phyloP scores from a whole-genome alignment of 2,797 vertebrate genomes.

The Enteromius trimaculatus region DNA sequence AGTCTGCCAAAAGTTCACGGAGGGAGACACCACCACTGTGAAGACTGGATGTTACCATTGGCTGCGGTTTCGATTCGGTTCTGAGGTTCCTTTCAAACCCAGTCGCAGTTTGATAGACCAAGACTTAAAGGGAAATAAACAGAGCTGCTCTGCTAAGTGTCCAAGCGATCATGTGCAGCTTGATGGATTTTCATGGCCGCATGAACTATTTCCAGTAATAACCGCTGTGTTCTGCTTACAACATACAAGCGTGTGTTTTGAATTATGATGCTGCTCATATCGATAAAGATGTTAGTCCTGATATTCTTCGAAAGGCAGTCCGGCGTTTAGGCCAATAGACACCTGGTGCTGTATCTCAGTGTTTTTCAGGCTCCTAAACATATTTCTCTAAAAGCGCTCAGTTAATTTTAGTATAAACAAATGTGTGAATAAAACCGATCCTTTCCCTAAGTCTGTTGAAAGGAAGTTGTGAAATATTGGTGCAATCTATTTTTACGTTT shows the following conservation, averaged over 20 bases:
- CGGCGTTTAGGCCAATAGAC: constrained; percentile 25
- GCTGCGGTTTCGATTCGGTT: constrained; percentile 14
- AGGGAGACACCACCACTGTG: constrained; percentile 35
- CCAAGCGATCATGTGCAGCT: constrained; percentile 32
- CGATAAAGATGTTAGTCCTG: constrained; percentile 8
- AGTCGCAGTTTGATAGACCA: constrained; percentile 42
- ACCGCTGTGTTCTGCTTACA: constrained; percentile 11
- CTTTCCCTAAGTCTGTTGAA: constrained; percentile 41
- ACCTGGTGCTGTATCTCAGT: constrained; percentile 1
- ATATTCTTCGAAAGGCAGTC: constrained; percentile 11
- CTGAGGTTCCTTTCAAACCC: constrained; percentile 46
- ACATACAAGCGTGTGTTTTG: neutral
- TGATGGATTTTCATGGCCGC: constrained; percentile 28
- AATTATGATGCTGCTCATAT: neutral
- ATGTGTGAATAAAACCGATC: constrained; percentile 41
- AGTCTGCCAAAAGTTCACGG: constrained; percentile 29
- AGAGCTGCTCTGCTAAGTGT: constrained; percentile 41
- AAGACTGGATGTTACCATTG: constrained; percentile 46
- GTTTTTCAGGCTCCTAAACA: constrained; percentile 24
- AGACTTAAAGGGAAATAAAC: constrained; percentile 49
- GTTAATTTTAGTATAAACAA: constrained; percentile 43
- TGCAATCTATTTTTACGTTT: constrained; percentile 54
- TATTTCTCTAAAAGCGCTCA: constrained; percentile 39
- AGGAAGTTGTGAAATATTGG: constrained; percentile 35
- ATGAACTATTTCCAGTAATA: constrained; percentile 33